Base-by-base conservation (phyloP, 2,113 vertebrate species). In the Otus sunia region DNA sequence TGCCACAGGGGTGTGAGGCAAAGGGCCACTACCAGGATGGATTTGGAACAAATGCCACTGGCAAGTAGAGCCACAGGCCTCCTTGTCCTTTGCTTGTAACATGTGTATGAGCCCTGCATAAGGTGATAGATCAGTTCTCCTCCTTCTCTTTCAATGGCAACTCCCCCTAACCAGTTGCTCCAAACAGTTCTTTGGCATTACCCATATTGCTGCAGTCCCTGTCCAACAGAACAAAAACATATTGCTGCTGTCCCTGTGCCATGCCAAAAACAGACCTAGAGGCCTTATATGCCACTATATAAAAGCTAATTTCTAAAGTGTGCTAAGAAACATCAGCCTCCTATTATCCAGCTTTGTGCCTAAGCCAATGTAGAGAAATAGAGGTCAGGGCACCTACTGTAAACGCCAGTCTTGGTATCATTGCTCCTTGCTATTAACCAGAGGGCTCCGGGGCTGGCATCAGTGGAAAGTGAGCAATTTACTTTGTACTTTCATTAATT, bases 71-170 rank as follows among this genome's bases (percentile, higher is more conserved):
- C 21, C 47, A 27, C 16, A 47, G 58, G 26, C 4, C 63, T 23
- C 12, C n/a, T 56, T 5, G 0, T 60, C 30, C 34, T 86, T 76
- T 34, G 3, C 11, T 37, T 64, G 10, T 26, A 39, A 52, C 21
- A 56, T 0, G 5, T 2, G 1, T 15, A 20, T 10, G 52, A 93
- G 62, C 26, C 14, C 26, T 55, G 13, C 5, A 0, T 2, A 30
- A 25, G 78, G 45, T 27, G 63, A 80, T 12, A 78, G 41, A 47
- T 12, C 25, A 15, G 25, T 60, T 80, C 22, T 80, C 11, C 45
- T 82, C 53, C 25, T 82, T 18, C 50, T 64, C 21, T 74, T 88
- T 68, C 34, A 59, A 17, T 8, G 41, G 7, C 26, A 56, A 10
- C 12, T 68, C 11, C 6, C 9, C 18, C 15, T 53, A 27, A 53